These are phyloP conservation scores for Hermodice carunculata DNA, from an alignment of 2,888 invertebrate species.

Conservation along the genomic window DNA sequence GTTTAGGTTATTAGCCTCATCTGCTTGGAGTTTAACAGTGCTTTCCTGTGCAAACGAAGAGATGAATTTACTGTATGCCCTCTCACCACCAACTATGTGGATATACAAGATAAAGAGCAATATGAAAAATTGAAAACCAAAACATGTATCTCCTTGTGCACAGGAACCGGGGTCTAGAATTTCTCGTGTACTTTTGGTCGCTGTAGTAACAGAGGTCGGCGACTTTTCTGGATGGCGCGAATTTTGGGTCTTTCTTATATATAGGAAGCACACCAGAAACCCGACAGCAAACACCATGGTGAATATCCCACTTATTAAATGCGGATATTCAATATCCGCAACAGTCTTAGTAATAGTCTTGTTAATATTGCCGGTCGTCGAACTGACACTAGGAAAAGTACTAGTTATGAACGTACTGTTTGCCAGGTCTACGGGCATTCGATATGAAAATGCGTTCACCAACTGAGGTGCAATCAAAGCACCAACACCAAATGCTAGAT, in stretches of 20 bases:
- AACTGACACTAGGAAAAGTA: too few species aligned
- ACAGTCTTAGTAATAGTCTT: too few species aligned
- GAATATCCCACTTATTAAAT: background rate
- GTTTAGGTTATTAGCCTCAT: conserved; percentile 1
- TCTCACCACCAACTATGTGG: conserved; percentile 24
- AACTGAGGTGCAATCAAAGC: conserved; percentile 51
- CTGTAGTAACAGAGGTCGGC: too few species aligned
- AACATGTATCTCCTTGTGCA: conserved; percentile 8
- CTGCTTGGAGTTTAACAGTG: background rate
- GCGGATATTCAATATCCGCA: conserved; percentile 6
- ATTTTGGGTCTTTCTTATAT: too few species aligned
- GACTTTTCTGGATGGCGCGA: too few species aligned
- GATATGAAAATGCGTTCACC: conserved; percentile 47
- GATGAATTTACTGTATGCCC: conserved; percentile 17
- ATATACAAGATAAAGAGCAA: conserved; percentile 11
- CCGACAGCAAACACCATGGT: background rate
- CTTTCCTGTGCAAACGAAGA: conserved; percentile 2
- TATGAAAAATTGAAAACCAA: conserved; percentile 4
- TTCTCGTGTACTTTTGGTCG: background rate
- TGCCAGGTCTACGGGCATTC: too few species aligned
- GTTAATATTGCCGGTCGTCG: too few species aligned
- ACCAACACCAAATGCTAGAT: conserved; percentile 53
- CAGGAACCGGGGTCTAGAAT: conserved; percentile 10
- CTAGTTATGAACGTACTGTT: too few species aligned
- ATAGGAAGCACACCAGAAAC: background rate